phyloP scores from a whole-genome alignment of 2,113 vertebrate genomes.

The Psettodes erumei region DNA sequence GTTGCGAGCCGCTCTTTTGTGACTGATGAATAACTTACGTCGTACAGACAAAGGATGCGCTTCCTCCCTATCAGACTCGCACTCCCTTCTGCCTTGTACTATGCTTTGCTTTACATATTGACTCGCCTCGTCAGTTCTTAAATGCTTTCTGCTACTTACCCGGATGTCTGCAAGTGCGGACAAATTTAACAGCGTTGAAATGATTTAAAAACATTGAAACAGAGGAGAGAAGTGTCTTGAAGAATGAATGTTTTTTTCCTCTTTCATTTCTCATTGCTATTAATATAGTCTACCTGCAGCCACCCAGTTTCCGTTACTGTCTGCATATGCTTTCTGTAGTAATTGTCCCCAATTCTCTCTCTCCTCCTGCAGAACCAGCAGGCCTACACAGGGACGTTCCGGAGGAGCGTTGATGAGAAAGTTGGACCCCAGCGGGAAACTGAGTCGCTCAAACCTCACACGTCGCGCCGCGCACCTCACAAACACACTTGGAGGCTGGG shows the following conservation, averaged over 20 bases:
- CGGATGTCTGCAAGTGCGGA: neutral
- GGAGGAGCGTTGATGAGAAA: slow-evolving; percentile 68
- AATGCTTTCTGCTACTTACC: neutral
- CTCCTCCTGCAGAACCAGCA: slow-evolving; percentile 39
- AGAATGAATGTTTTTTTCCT: neutral
- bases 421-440: slow-evolving; percentile 76
- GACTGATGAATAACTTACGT: slow-evolving; percentile 13
- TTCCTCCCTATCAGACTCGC: neutral
- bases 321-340: neutral
- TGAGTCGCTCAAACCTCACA: slow-evolving; percentile 72
- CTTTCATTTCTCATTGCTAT: neutral
- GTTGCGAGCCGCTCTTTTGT: neutral
- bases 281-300: neutral
- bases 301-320: neutral
- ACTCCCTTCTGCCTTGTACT: slow-evolving; percentile 10
- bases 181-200: neutral
- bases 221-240: neutral
- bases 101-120: neutral
- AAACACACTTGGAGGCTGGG: slow-evolving; percentile 65
- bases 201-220: neutral
- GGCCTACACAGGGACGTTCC: slow-evolving; percentile 10
- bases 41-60: neutral
- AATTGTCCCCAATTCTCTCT: slow-evolving; percentile 3
- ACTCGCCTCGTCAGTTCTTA: neutral
- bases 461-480: slow-evolving; percentile 65